Base-by-base conservation (phyloP, 2,888 invertebrate species). In the Ptychoptera albimana region DNA sequence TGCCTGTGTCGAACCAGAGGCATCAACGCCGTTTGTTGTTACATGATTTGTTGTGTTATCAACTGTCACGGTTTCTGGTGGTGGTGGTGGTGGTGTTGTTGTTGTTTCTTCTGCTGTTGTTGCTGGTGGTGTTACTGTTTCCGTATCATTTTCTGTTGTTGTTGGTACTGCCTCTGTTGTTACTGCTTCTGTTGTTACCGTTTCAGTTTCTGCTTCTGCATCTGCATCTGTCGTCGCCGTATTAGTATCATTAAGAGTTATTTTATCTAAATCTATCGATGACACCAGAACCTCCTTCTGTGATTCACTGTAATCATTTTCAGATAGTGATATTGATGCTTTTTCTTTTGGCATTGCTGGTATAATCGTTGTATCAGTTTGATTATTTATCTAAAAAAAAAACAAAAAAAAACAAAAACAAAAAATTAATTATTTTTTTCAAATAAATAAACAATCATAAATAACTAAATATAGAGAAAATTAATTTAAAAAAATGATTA, bases 331-430 rank as follows among this genome's bases (percentile, higher is more conserved):
- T 49, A 63, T 56, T 52, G 60, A 56, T 48, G 61, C 57, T 44
- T 61, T 53, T 57, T 64, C 63, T 52, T 64, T 64, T 56, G 64
- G 60, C 64, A 64, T 64, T 53, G 64, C 60, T 60, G 64, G 63
- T 63, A 64, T 63, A 54, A 58, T 61, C 44, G 50, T 49, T 49
- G 55, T 53, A 47, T 56, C 55, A 46, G 53, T 55, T 52, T 55
- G 54, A 54, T 59, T 54, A 55, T 55, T 58, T 53, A 55, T 54
- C 58, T 58, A 48, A 12, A 50, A 52, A 32, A 14, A 45, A 43
- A 36, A 48, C 3, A 16, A 40, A 34, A 30, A 43, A 8, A 47
- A n/a, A 38, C 45, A 43, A 32, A 42, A 29, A 29, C 42, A 40
- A 45, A 23, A 32, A 30, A 23, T 14, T 3, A 16, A 37, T 15